Evolutionary conservation across 30 jellyfish, hydroid and myxozoan species (phyloP), one percentile per base, ranked within the genome.

Genomic region (Mastigias papua): DNA sequence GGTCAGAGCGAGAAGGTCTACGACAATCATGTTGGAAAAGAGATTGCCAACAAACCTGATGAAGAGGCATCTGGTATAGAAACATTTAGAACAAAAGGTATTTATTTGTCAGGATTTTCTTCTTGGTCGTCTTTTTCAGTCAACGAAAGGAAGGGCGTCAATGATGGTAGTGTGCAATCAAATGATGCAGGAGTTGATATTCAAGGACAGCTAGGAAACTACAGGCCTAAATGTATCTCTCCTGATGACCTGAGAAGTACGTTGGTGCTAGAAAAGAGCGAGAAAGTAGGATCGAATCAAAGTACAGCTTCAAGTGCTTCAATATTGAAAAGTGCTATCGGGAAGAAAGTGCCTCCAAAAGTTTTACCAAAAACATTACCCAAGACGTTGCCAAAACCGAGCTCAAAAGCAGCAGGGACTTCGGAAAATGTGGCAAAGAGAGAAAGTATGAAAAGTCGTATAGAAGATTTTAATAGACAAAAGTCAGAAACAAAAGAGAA

Each of bases 241-340:
- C 88, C 88, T 10, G 88, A 77, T 58, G 88, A 77, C 61, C 76
- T 77, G 0, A 77, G 88, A 32, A 77, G 88, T 35, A 7, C 78
- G 7, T 37, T 42, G 23, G 61, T 42, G 28, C 34, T 49, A 29
- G 26, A 66, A 19, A 11, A 16, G 42, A 23, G n/a, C 8, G 20
- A 1, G 60, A 0, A 33, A 0, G 83, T 32, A 5, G 58, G 28
- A 11, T 20, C 80, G 23, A 72, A 72, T 72, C 34, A 17, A n/a
- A n/a, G 29, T 16, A 23, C 83, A 23, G 17, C 25, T 31, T 46
- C 78, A 30, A 77, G 88, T 31, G 88, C 88, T 19, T 32, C 77
- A 22, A 57, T 77, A 29, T 51, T 77, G 61, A 77, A 21, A 23
- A 77, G 30, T 46, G 21, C 88, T 23, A 37, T 63, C 19, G 73